These are phyloP conservation scores for Plagodis pulveraria DNA, from an alignment of 2,888 invertebrate genomes.

Conservation along the genomic window DNA sequence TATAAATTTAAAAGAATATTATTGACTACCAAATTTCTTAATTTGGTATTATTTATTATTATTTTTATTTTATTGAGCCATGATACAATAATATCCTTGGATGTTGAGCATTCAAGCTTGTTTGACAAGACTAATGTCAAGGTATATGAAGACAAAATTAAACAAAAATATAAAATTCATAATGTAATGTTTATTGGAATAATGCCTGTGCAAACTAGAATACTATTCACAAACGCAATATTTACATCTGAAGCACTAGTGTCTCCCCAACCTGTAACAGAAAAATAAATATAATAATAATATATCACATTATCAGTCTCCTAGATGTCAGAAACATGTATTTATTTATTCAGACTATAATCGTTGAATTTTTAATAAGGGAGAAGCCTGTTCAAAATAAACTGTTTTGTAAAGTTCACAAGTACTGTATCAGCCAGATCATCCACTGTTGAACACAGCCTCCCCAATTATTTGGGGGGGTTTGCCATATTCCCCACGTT, in stretches of 20 bases:
- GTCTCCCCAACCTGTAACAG: slow-evolving; percentile 71
- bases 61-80: too few relatives aligned
- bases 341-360: slow-evolving; percentile 4
- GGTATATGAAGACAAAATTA: slow-evolving; percentile 7
- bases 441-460: too few relatives aligned
- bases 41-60: too few relatives aligned
- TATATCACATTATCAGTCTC: slow-evolving; percentile 65
- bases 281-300: slow-evolving; percentile 62
- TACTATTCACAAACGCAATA: slow-evolving; percentile 71
- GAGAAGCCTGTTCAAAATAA: slow-evolving; percentile 19
- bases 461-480: too few relatives aligned
- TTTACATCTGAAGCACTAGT: slow-evolving; percentile 69
- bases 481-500: too few relatives aligned
- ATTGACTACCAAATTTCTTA: too few relatives aligned
- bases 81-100: too few relatives aligned
- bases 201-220: slow-evolving; percentile 66
- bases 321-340: slow-evolving; percentile 55
- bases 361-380: background rate
- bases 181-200: slow-evolving; percentile 66
- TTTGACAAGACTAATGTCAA: too few relatives aligned
- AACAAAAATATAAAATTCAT: slow-evolving; percentile 21
- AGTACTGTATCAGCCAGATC: too few relatives aligned
- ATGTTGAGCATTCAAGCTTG: background rate
- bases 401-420: too few relatives aligned
- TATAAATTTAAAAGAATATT: too few relatives aligned